Evolutionary conservation across 2,113 vertebrate genomes (phyloP), one percentile per base, ranked within the genome.

Genomic region (Erythrocebus patas): DNA sequence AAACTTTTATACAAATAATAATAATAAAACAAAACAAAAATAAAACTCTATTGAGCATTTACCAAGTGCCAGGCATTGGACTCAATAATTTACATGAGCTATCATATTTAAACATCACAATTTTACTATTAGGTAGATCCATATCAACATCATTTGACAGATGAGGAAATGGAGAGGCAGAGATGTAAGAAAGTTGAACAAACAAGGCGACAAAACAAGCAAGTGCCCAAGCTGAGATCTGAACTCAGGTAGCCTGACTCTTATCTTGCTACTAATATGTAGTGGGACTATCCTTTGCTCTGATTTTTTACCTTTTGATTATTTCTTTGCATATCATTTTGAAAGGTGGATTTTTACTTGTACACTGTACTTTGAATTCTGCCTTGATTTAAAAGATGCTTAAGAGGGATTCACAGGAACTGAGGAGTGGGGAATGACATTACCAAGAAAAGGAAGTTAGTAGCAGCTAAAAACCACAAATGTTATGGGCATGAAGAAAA

Each of bases 331-430:
- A 27, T 89, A 72, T 68, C 43, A 81, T 61, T 98, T 95, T 91
- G 68, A 91, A 93, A 92, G 64, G 52, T 35, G 40, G n/a, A n/a
- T 72, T 92, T 88, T 92, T 43, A 81, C 59, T 93, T 95, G 45
- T 20, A 87, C 40, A 85, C 83, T 80, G 10, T 32, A 70, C 50
- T 91, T 78, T 75, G 83, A 89, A 68, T 95, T 84, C 75, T 89
- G 8, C 68, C 40, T 89, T 85, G 40, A 70, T 76, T 73, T 90
- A 89, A 61, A 6, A 66, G 45, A 89, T 89, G 78, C n/a, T 43
- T 85, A 91, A 55, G 7, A 84, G 79, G 25, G 16, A 92, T 10
- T 66, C 84, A 89, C 1, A 89, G 8, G n/a, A 73, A 82, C 2
- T 50, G 16, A 89, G 11, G 87, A 93, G 32, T 30, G 9, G 18